Evolutionary conservation across 30 jellyfish, hydroid and myxozoan species (phyloP).

Genomic region (Haliclystus octoradiatus): DNA sequence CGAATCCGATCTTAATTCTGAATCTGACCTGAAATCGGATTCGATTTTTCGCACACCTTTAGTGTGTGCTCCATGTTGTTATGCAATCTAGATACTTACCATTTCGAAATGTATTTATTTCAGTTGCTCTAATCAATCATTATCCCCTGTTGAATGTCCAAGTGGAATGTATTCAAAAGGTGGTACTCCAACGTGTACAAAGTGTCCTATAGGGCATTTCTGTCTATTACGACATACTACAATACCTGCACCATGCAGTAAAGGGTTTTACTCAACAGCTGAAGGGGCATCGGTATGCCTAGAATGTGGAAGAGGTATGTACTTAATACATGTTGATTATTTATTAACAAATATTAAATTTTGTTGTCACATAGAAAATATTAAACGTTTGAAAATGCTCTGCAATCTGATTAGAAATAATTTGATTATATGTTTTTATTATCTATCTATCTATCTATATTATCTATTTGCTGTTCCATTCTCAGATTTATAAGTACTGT

Average conservation of each 20-base stretch:
- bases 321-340: no score
- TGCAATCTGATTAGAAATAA: not conserved
- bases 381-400: not conserved
- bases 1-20: not conserved
- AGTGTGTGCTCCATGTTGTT: not conserved
- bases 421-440: not conserved
- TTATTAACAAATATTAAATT: no score
- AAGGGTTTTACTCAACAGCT: slow-evolving; percentile 26
- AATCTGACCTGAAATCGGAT: not conserved
- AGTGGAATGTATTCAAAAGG: slow-evolving; percentile 39
- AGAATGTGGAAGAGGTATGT: slow-evolving; percentile 26
- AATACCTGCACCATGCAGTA: slow-evolving; percentile 12
- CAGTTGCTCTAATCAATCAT: slow-evolving; percentile 50
- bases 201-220: slow-evolving; percentile 38
- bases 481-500: no score
- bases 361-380: not conserved
- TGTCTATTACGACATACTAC: slow-evolving; percentile 6
- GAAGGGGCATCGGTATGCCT: slow-evolving; percentile 6
- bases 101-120: not conserved
- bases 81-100: not conserved
- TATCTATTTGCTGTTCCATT: not conserved
- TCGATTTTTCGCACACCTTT: not conserved
- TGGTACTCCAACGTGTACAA: slow-evolving; percentile 47
- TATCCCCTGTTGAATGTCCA: slow-evolving; percentile 56
- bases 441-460: not conserved